phyloP scores from a whole-genome alignment of 2,888 invertebrate species.

The Camponotus fellah region DNA sequence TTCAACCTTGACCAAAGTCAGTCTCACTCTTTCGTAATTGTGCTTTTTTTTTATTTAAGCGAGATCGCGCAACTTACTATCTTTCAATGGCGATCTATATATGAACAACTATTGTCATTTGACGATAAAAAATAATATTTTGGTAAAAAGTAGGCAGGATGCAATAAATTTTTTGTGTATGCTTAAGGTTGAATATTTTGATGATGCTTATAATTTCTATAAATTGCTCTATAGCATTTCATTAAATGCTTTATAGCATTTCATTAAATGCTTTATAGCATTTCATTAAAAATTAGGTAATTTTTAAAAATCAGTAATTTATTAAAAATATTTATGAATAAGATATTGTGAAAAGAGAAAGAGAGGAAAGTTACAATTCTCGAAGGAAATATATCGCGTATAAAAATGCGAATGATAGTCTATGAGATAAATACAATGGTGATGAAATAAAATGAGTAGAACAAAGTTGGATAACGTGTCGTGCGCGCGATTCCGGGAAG shows the following conservation, averaged over 20 bases:
- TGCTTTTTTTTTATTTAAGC: neutral
- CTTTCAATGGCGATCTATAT: neutral
- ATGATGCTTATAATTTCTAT: neutral
- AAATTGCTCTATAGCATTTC: no score
- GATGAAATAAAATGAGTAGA: conserved; percentile 34
- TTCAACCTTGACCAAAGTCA: conserved; percentile 29
- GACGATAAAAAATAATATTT: neutral
- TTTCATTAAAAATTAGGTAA: no score
- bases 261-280: no score
- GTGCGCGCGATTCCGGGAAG: conserved; percentile 24
- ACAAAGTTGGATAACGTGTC: conserved; percentile 19
- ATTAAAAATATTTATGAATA: neutral
- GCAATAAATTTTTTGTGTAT: neutral
- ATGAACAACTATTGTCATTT: neutral
- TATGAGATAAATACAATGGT: conserved; percentile 29
- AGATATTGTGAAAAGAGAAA: neutral
- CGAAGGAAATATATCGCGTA: neutral
- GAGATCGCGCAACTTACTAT: neutral
- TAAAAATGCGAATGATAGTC: conserved; percentile 10
- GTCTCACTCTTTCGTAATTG: neutral
- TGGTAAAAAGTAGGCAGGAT: neutral
- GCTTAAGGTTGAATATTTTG: neutral
- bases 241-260: no score
- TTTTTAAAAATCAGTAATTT: no score
- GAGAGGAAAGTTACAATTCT: neutral